Base-by-base conservation (phyloP, 1,140 invertebrate genomes). In the Hylaeus anthracinus region DNA sequence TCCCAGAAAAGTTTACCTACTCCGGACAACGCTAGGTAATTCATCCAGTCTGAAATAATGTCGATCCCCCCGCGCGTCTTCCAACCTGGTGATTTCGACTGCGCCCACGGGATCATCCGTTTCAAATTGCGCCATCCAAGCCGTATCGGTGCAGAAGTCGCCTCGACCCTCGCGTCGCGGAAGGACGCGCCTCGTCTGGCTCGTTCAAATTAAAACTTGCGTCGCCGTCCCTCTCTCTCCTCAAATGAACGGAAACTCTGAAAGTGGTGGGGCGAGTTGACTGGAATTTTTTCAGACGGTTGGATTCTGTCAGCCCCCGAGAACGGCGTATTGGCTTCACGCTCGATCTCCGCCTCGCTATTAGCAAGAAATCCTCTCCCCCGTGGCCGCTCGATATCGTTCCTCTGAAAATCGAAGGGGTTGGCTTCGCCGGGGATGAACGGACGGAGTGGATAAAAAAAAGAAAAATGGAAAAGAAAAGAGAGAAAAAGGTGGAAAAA, bases 171-270 rank as follows among this genome's bases (percentile, higher is more conserved):
- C 55, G 56, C 51, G 39, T 26, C 58, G 65, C 37, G 43, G 78
- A 85, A 69, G 60, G 74, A 72, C 79, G 79, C 72, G 66, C 71
- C 26, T 84, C 55, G 70, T 78, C 78, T 74, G 39, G 39, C 9
- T 45, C 48, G 60, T 82, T 65, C 65, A 85, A 86, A 86, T 86
- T 79, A 82, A 85, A 82, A 75, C 71, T 82, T 70, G 67, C 73
- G 5, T 48, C 12, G n/a, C 3, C 39, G 41, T n/a, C 5, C 14
- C 26, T 26, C 26, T 26, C 26, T 26, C 26, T 26, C 26, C 26
- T 26, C 26, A 26, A 26, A 26, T 26, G 26, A 26, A 26, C 26
- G 26, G 26, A 26, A 26, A 26, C 26, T 14, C 55, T 14, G 8
- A 4, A 58, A 14, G 1, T 1, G n/a, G 3, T 51, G 10, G 9